A percentile compares a stretch with the other conserved stretches of the same genome.
phyloP scores from a whole-genome alignment of 2,888 invertebrate species.

The Temnothorax rugatulus region DNA sequence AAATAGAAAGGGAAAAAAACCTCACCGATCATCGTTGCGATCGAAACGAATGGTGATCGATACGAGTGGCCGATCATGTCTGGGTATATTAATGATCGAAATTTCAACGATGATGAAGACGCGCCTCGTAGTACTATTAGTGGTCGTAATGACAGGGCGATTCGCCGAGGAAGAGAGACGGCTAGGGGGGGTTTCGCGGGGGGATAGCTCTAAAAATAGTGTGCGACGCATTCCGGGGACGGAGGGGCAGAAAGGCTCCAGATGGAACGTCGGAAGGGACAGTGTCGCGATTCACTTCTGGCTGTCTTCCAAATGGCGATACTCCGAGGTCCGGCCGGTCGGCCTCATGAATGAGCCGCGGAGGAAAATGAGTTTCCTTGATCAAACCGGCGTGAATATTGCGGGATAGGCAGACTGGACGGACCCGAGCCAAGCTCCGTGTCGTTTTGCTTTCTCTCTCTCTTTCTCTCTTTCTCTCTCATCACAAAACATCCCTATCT shows the following conservation, averaged over 20 bases:
- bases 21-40: background rate
- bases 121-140: conserved; percentile 35
- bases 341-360: conserved; percentile 79
- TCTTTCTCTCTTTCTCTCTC: conserved; percentile 4
- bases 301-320: conserved; percentile 79
- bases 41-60: background rate
- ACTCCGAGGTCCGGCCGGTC: conserved; percentile 65
- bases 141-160: conserved; percentile 47
- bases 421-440: conserved; percentile 58
- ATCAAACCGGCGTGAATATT: conserved; percentile 48
- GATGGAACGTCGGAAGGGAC: conserved; percentile 74
- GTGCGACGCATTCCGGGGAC: conserved; percentile 73
- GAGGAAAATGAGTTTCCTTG: conserved; percentile 60
- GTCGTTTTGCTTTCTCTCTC: background rate
- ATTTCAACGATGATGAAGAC: conserved; percentile 9
- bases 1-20: background rate
- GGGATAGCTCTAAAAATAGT: conserved; percentile 73
- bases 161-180: conserved; percentile 19
- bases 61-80: background rate
- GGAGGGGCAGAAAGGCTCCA: conserved; percentile 60
- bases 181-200: background rate
- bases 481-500: conserved; percentile 6
- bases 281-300: conserved; percentile 81
- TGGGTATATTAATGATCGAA: background rate
- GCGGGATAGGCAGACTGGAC: conserved; percentile 2